phyloP scores from a whole-genome alignment of 2,113 vertebrate genomes.

The Chloebia gouldiae region DNA sequence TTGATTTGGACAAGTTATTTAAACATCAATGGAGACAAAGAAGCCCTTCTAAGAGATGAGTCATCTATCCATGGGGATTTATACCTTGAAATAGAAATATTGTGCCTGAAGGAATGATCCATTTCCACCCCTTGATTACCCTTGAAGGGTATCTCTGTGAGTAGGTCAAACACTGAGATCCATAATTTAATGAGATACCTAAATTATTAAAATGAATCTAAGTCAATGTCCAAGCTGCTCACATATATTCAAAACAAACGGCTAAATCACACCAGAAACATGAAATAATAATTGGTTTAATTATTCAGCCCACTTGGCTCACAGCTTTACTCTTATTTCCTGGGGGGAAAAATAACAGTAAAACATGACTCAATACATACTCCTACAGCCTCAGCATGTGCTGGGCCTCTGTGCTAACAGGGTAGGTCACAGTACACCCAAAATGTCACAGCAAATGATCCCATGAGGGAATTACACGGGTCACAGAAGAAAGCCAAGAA shows the following conservation, averaged over 20 bases:
- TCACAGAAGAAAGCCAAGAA: constrained; percentile 21
- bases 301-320: background rate
- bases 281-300: background rate
- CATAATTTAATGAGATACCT: background rate
- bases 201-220: background rate
- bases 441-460: constrained; percentile 55
- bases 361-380: background rate
- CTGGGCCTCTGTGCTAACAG: constrained; percentile 22
- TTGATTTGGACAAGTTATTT: background rate
- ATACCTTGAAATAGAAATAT: background rate
- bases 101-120: background rate
- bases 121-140: background rate
- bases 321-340: background rate
- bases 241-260: background rate
- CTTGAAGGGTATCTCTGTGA: background rate
- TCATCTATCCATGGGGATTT: background rate
- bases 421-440: constrained; percentile 22
- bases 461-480: constrained; percentile 31
- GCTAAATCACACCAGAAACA: background rate
- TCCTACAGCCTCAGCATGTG: background rate
- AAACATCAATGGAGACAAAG: background rate
- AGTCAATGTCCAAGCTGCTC: background rate
- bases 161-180: background rate
- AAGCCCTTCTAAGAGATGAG: background rate
- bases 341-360: background rate